Evolutionary conservation across 2,888 invertebrate genomes (phyloP).

Genomic region (Eretmocerus hayati): DNA sequence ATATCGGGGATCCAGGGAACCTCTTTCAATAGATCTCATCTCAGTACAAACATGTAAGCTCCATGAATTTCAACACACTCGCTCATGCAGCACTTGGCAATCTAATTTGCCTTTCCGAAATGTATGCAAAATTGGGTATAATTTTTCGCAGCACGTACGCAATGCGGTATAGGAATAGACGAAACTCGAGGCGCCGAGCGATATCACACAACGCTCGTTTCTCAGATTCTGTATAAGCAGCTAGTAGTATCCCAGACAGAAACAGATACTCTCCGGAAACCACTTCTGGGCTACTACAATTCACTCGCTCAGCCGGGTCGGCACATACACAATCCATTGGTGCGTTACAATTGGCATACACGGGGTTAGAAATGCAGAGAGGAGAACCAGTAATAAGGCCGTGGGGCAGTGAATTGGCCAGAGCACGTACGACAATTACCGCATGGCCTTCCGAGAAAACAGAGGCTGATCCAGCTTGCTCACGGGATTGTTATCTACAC

Average conservation of each 20-base stretch:
- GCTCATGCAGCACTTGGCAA: too few species aligned
- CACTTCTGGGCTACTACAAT: too few species aligned
- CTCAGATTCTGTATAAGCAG: too few species aligned
- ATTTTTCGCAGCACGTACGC: slow-evolving; percentile 18
- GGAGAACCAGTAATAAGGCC: not conserved
- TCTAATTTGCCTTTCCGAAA: too few species aligned
- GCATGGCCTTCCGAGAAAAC: slow-evolving; percentile 39
- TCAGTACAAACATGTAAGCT: too few species aligned
- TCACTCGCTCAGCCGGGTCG: too few species aligned
- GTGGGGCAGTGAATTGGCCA: slow-evolving; percentile 17
- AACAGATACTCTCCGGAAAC: too few species aligned
- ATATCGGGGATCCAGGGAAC: too few species aligned
- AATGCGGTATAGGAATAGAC: not conserved
- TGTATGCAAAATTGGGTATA: slow-evolving; percentile 14
- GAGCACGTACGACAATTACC: slow-evolving; percentile 43
- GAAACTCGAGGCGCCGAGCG: not conserved
- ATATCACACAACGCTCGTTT: too few species aligned
- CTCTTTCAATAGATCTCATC: too few species aligned
- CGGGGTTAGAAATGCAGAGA: slow-evolving; percentile 3
- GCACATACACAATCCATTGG: slow-evolving; percentile 12
- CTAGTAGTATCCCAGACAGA: too few species aligned
- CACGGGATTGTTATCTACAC: slow-evolving; percentile 45
- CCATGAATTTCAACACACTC: too few species aligned
- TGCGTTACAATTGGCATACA: slow-evolving; percentile 17
- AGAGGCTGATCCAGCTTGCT: slow-evolving; percentile 38